These are phyloP conservation scores for Meleagris gallopavo DNA, from an alignment of 2,113 vertebrate genomes.

Conservation along the genomic window DNA sequence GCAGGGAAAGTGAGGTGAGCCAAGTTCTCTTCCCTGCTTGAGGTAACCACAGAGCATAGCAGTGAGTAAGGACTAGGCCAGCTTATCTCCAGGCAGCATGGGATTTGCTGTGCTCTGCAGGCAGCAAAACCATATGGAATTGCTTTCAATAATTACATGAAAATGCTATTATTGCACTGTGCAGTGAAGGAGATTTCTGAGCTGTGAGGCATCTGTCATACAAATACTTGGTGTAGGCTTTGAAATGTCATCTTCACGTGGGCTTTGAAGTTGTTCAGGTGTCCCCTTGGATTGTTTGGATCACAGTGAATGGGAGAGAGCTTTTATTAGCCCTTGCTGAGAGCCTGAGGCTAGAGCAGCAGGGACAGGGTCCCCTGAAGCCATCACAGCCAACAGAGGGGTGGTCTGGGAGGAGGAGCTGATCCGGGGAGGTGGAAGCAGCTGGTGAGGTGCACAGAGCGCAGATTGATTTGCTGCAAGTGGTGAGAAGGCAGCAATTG, in stretches of 20 bases:
- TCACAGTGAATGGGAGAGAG: background rate
- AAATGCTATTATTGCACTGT: background rate
- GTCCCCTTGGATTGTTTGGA: background rate
- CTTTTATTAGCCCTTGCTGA: background rate
- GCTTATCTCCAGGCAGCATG: background rate
- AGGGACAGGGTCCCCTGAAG: background rate
- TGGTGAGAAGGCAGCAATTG: slow-evolving; percentile 18
- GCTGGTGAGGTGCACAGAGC: background rate
- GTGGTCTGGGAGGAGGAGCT: background rate
- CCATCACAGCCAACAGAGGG: background rate
- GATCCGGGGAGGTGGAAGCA: background rate
- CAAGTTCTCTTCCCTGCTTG: background rate
- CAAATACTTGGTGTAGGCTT: background rate
- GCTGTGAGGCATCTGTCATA: background rate
- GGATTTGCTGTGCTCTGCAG: slow-evolving; percentile 56
- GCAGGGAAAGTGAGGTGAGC: background rate
- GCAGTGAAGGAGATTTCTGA: slow-evolving; percentile 15
- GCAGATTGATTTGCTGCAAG: slow-evolving; percentile 29
- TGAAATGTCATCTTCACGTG: background rate
- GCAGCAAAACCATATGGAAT: slow-evolving; percentile 23
- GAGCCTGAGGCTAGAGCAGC: background rate
- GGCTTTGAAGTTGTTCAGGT: background rate
- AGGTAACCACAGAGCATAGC: background rate
- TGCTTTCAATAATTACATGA: background rate
- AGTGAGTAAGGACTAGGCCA: background rate